Evolutionary conservation across 2,113 vertebrate genomes (phyloP).

Genomic region (Corvus moneduloides): DNA sequence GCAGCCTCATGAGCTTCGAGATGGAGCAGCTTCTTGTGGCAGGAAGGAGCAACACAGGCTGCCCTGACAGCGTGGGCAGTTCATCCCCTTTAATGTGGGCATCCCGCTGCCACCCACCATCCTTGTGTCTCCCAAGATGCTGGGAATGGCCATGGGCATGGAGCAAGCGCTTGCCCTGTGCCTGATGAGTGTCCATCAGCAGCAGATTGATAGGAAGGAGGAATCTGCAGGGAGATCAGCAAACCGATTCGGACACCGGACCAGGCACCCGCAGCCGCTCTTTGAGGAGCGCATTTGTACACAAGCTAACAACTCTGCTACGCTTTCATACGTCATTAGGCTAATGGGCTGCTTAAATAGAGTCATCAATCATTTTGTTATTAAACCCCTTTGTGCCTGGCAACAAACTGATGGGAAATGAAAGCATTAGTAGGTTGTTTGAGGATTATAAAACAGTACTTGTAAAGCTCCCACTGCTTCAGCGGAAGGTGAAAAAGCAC

Average conservation of each 20-base stretch:
- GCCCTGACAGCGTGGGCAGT: accelerated
- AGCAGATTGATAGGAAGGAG: not conserved
- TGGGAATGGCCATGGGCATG: accelerated
- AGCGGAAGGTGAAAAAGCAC: not conserved
- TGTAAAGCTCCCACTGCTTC: conserved; percentile 26
- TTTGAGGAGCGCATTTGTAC: not conserved
- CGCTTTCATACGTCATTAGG: conserved; percentile 44
- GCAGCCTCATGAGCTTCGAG: not conserved
- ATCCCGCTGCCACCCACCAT: not conserved
- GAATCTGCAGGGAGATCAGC: not conserved
- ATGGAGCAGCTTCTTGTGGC: not conserved
- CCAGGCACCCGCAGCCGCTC: not conserved
- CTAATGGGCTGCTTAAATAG: conserved; percentile 53
- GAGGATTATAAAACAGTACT: conserved; percentile 23
- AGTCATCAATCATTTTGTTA: conserved; percentile 57
- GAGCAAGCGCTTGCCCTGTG: not conserved
- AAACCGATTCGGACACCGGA: accelerated
- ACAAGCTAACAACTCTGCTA: not conserved
- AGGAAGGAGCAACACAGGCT: not conserved
- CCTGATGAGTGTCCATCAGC: not conserved
- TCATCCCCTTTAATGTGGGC: not conserved
- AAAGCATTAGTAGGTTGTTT: conserved; percentile 18
- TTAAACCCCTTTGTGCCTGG: conserved; percentile 52
- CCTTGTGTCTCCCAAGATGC: not conserved
- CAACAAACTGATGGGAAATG: conserved; percentile 2